Base-by-base conservation (phyloP, 2,113 vertebrate species). In the Elephantulus edwardii region DNA sequence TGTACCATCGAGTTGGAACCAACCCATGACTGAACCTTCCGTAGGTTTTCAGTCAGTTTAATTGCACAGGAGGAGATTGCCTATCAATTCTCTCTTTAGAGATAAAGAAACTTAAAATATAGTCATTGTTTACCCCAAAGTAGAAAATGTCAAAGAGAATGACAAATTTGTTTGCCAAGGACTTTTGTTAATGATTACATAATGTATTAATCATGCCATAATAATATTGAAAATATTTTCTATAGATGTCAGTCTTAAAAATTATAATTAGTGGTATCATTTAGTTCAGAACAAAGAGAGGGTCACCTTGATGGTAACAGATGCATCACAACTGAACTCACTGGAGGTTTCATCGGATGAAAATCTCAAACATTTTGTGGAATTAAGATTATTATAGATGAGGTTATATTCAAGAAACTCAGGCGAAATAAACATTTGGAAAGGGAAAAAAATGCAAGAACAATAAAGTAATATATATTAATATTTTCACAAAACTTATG, bases 161-260 rank as follows among this genome's bases (percentile, higher is more conserved):
- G 54, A 60, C 58, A 66, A 85, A 76, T 42, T 58, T 83, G n/a
- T 71, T 82, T 86, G 22, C 46, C 77, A 75, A 75, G 56, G 48
- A 86, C 17, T 52, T 86, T 33, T 75, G 42, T 79, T 86, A 58
- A 71, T 46, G 75, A 46, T 71, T 79, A 93, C 46, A 90, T 50
- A 20, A 13, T 64, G 75, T 62, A 64, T 79, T 88, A 40, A 62
- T 74, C 22, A 54, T 80, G 35, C 19, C 22, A 52, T 54, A n/a
- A 16, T 81, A 19, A 58, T 35, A 50, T 90, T 70, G 40, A 44
- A 83, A 87, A 60, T 46, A 40, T 56, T 62, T 85, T 75, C 48
- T 58, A 13, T 88, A 68, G 80, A 82, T 19, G 64, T 46, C 68
- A 88, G 72, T 33, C 35, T 24, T 44, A 9, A 28, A 87, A 26